Conservation (phyloP, 1,140 invertebrate genomes). For the Protaetia brevitarsis region DNA sequence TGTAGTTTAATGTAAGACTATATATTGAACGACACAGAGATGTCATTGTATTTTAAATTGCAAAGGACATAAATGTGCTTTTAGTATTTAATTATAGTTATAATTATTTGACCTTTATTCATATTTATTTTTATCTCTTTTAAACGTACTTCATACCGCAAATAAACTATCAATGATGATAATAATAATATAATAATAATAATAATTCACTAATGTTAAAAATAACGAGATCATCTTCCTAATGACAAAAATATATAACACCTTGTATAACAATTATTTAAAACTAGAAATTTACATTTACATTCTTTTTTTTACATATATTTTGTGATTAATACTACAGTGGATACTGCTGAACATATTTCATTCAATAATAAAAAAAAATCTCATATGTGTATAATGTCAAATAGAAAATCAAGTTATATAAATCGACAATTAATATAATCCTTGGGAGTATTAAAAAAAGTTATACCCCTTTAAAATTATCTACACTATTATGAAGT, state of each 20-base stretch:
- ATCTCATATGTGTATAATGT: not conserved
- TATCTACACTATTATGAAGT: no score
- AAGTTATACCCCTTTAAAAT: no score
- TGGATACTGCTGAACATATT: conserved; percentile 5
- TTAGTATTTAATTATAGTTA: no score
- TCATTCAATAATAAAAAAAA: not conserved
- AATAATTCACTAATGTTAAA: conserved; percentile 18
- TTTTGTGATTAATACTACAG: not conserved
- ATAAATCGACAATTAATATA: not conserved
- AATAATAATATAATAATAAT: conserved; percentile 6
- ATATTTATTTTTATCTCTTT: not conserved
- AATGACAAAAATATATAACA: conserved; percentile 23
- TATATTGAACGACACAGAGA: no score
- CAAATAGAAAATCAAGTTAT: not conserved
- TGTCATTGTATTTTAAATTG: no score
- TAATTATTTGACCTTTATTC: not conserved
- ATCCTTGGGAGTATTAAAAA: no score
- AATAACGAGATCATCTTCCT: conserved; percentile 23
- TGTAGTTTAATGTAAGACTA: no score
- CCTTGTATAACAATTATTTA: conserved; percentile 22
- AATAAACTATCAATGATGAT: conserved; percentile 2
- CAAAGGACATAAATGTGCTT: no score
- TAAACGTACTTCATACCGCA: not conserved
- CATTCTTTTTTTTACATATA: not conserved
- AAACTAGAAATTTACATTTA: not conserved